Base-by-base conservation (phyloP, 2,797 vertebrate genomes). In the Gouania willdenowi region DNA sequence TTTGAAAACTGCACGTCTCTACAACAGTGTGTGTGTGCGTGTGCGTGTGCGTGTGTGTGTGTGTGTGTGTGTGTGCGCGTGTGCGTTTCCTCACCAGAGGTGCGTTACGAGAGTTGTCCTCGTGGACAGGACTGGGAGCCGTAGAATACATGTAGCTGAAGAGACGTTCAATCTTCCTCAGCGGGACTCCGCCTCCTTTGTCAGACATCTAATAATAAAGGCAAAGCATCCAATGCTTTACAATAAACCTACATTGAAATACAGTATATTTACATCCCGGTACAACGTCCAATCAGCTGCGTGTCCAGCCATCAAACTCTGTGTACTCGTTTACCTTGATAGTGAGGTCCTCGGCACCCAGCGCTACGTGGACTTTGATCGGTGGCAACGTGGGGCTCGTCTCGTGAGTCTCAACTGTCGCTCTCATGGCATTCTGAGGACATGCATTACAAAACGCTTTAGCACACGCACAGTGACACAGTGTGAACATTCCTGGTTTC, bases 131-230 rank as follows among this genome's bases (percentile, higher is more conserved):
- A 8, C 83, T 92, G 1, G 97, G 97, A 7, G 97, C 96, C 0
- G 97, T 99, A 54, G 97, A 93, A 77, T 99, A 98, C 64, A 91
- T 97, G 70, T 99, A 99, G 84, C 95, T 98, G 20, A 98, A 98
- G 6, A 99, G 91, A 13, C 51, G 89, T 56, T 98, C 96, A 0
- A 89, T 98, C 79, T 94, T 95, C 70, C 92, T 92, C 43, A 98
- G 75, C 0, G 96, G 94, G 40, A 99, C 97, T 3, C 97, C 97
- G 1, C 97, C 94, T 31, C 97, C 97, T 83, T 82, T 86, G 81
- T 99, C 97, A 2, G 94, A 92, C 85, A 98, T 93, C 97, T 99
- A 62, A 45, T 49, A 66, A 70, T 33, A 53, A 41, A 41, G 11
- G 8, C 15, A 4, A 18, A 14, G 8, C 9, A 37, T 32, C 4